Evolutionary conservation across 2,113 vertebrate species (phyloP).

Genomic region (Alligator mississippiensis): DNA sequence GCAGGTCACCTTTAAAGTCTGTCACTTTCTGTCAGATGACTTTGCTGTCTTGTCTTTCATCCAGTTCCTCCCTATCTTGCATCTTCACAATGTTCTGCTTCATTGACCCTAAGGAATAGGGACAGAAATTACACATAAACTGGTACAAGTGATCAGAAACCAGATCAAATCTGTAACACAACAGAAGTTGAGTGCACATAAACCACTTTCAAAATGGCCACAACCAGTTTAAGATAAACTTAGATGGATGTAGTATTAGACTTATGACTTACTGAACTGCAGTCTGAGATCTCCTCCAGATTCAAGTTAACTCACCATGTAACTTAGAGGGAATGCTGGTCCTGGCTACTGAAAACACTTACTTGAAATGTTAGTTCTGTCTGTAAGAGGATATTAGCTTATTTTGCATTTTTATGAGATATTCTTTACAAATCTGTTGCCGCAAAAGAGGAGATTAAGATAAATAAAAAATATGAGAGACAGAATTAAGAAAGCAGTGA

Average conservation of each 20-base stretch:
- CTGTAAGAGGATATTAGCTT: neutral
- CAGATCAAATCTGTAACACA: too few relatives aligned
- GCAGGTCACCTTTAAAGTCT: neutral
- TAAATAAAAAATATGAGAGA: neutral
- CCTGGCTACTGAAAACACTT: neutral
- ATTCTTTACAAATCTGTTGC: neutral
- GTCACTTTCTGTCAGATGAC: slow-evolving; percentile 6
- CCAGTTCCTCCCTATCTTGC: neutral
- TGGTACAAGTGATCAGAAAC: too few relatives aligned
- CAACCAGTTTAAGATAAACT: too few relatives aligned
- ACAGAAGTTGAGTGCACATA: too few relatives aligned
- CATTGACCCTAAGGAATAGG: neutral
- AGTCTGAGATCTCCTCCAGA: too few relatives aligned
- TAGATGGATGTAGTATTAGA: too few relatives aligned
- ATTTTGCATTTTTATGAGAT: neutral
- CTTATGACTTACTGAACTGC: too few relatives aligned
- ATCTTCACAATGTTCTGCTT: neutral
- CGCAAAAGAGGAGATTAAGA: neutral
- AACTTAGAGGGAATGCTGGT: neutral
- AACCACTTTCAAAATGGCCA: too few relatives aligned
- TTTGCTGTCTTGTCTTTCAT: neutral
- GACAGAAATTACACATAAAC: too few relatives aligned
- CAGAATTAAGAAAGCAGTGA: neutral
- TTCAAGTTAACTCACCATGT: too few relatives aligned
- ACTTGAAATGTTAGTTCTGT: neutral